phyloP scores from a whole-genome alignment of 2,113 vertebrate genomes.

The Petaurus breviceps region DNA sequence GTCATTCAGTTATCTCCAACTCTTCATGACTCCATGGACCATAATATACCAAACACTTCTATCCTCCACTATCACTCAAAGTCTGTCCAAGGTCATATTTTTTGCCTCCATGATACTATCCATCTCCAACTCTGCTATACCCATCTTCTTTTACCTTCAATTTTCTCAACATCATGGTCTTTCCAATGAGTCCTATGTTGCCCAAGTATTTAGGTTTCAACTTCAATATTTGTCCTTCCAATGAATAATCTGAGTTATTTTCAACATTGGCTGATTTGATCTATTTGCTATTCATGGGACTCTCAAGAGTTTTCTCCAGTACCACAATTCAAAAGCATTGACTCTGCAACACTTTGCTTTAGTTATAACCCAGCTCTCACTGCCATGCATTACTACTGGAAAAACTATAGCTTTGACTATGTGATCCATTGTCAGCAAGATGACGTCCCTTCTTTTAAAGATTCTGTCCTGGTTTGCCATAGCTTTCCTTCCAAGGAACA shows the following conservation, averaged over 20 bases:
- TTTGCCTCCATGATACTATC: background rate
- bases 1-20: background rate
- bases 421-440: background rate
- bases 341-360: background rate
- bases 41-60: background rate
- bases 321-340: background rate
- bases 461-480: no score
- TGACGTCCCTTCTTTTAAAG: background rate
- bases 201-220: background rate
- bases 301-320: background rate
- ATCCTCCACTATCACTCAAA: background rate
- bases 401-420: background rate
- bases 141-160: background rate
- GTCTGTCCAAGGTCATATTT: background rate
- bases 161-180: background rate
- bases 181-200: background rate
- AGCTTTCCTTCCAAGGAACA: no score
- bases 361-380: background rate
- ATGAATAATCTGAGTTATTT: background rate
- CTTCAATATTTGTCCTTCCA: background rate
- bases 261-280: background rate
- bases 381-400: background rate
- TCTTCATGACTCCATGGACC: background rate
- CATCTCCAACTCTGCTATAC: background rate
- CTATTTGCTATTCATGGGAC: background rate